Conservation (phyloP, 2,113 vertebrate genomes). For the Nothobranchius furzeri region DNA sequence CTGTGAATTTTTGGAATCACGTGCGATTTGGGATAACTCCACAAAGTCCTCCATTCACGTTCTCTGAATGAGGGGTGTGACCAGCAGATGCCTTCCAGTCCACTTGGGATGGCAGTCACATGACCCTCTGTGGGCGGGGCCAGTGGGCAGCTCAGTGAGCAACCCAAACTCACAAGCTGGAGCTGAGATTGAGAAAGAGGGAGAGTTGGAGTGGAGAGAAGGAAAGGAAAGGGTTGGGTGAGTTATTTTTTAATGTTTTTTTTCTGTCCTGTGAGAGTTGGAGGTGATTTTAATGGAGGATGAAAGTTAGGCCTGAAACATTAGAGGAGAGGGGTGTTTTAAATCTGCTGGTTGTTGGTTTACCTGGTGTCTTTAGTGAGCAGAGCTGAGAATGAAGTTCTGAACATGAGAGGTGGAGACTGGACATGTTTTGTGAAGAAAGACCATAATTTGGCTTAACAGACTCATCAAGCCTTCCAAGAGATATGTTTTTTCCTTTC, state of each 20-base stretch:
- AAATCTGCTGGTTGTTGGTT: conserved; percentile 24
- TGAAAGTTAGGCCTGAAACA: neutral
- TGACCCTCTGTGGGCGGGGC: conserved; percentile 73
- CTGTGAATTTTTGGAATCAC: conserved; percentile 6
- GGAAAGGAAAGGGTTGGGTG: conserved; percentile 69
- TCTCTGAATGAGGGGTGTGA: conserved; percentile 77
- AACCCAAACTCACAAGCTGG: conserved; percentile 72
- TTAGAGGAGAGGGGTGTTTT: conserved; percentile 5
- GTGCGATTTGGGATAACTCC: conserved; percentile 20
- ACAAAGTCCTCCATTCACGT: conserved; percentile 66
- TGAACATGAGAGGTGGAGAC: conserved; percentile 7
- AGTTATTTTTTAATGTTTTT: conserved; percentile 53
- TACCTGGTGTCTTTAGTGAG: conserved; percentile 35
- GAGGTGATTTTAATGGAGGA: neutral
- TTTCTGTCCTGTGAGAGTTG: conserved; percentile 18
- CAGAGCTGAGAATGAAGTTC: conserved; percentile 8
- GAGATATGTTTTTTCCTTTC: conserved; percentile 8
- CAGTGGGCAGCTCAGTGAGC: conserved; percentile 42
- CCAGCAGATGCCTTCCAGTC: conserved; percentile 56
- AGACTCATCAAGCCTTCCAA: neutral
- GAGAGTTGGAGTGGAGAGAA: conserved; percentile 39
- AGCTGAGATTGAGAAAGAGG: conserved; percentile 72
- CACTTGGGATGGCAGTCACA: conserved; percentile 67
- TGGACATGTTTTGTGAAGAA: conserved; percentile 4
- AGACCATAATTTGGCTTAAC: neutral